Percentiles rank a stretch among this genome's conserved stretches.
These are phyloP conservation scores for Brachystomella parvula DNA, from an alignment of 1,140 invertebrate genomes.

Conservation along the genomic window DNA sequence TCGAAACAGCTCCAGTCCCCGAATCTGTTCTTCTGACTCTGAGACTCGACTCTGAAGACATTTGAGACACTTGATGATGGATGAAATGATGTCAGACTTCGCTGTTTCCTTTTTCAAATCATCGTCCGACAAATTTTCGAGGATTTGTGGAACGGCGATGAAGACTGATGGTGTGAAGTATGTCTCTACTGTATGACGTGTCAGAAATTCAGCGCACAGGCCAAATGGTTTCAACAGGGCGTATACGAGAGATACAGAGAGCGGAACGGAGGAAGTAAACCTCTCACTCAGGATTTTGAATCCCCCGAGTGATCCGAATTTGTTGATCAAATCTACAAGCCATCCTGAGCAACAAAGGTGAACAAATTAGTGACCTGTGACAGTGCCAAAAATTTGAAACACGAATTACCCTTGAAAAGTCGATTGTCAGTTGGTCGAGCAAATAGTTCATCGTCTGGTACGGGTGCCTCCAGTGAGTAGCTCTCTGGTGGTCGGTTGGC, in stretches of 20 bases:
- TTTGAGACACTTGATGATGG: constrained; percentile 81
- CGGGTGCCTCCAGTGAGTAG: constrained; percentile 54
- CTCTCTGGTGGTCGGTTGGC: constrained; percentile 71
- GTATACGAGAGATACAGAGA: constrained; percentile 71
- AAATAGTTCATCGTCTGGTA: constrained; percentile 67
- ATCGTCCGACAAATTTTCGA: constrained; percentile 93
- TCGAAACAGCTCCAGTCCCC: constrained; percentile 87
- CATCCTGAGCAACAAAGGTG: constrained; percentile 71
- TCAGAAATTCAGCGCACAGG: constrained; percentile 82
- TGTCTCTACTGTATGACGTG: constrained; percentile 78
- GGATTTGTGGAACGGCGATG: constrained; percentile 79
- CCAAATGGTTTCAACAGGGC: constrained; percentile 84
- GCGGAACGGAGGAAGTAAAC: constrained; percentile 58
- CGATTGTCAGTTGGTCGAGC: constrained; percentile 63
- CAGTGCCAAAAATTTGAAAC: background rate
- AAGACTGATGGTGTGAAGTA: constrained; percentile 87
- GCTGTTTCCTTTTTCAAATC: constrained; percentile 93
- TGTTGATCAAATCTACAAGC: constrained; percentile 92
- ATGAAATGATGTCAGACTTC: constrained; percentile 84
- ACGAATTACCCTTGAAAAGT: constrained; percentile 28
- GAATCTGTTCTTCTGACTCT: constrained; percentile 70
- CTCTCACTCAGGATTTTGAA: constrained; percentile 80
- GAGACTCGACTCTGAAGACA: constrained; percentile 68
- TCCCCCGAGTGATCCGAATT: constrained; percentile 78
- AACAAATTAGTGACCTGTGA: background rate